Percentiles rank a stretch among this genome's conserved stretches.
Conservation (phyloP, 2,888 invertebrate species). For the Sclerodermus sp. region DNA sequence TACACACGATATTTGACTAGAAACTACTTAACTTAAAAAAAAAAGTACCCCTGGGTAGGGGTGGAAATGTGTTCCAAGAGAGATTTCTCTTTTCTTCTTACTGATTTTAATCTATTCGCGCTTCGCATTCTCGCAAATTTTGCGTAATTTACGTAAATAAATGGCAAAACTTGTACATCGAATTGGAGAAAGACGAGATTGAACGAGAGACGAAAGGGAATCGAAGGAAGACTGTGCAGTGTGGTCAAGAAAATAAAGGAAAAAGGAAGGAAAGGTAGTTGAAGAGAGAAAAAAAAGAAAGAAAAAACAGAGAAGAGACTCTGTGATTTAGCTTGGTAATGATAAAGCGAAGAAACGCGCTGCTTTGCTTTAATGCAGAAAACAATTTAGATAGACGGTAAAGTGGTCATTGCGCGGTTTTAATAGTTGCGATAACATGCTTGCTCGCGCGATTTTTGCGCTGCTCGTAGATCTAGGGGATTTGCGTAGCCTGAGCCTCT, state of each 20-base stretch:
- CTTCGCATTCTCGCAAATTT: no score
- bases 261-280: slow-evolving; percentile 1
- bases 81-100: no score
- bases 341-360: slow-evolving; percentile 39
- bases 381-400: slow-evolving; percentile 38
- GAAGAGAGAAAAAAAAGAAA: slow-evolving; percentile 4
- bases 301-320: slow-evolving; percentile 2
- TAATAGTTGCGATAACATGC: slow-evolving; percentile 32
- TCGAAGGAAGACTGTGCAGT: no score
- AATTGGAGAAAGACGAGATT: not conserved
- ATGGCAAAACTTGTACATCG: no score
- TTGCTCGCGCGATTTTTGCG: slow-evolving; percentile 32
- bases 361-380: slow-evolving; percentile 42
- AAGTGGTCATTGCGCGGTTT: slow-evolving; percentile 14
- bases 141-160: no score
- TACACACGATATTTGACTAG: no score
- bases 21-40: no score
- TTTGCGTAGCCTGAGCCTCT: not conserved
- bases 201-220: slow-evolving; percentile 2
- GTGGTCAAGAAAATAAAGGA: no score
- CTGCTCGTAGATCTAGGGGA: no score
- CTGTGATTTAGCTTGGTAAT: slow-evolving; percentile 30
- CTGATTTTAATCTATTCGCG: no score
- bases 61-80: no score
- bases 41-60: no score